phyloP scores from a whole-genome alignment of 2,888 invertebrate species.

The Ophonus ardosiacus region DNA sequence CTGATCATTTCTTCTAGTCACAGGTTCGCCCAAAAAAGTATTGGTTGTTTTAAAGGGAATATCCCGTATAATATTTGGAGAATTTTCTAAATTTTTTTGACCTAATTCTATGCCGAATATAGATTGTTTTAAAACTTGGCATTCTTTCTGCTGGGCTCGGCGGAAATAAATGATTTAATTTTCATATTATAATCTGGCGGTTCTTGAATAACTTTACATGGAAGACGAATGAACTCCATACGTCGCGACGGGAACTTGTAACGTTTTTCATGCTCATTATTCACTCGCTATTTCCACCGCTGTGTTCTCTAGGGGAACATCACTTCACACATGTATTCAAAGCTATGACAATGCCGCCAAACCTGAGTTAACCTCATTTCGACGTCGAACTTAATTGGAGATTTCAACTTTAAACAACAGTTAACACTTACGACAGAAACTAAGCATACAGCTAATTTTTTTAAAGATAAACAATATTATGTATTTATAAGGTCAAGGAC shows the following conservation, averaged over 20 bases:
- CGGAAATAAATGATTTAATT: background rate
- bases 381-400: background rate
- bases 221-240: conserved; percentile 4
- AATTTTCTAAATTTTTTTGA: too few species aligned
- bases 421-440: background rate
- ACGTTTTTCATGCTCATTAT: conserved; percentile 38
- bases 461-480: too few species aligned
- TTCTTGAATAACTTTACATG: background rate
- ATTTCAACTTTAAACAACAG: background rate
- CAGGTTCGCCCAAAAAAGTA: too few species aligned
- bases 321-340: background rate
- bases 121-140: too few species aligned
- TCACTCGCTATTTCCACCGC: background rate
- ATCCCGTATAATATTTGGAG: too few species aligned
- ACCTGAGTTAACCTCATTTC: background rate
- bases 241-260: conserved; percentile 11
- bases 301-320: background rate
- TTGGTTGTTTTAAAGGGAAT: too few species aligned
- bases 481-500: too few species aligned
- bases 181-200: background rate
- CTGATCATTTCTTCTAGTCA: too few species aligned
- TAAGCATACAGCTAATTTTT: too few species aligned
- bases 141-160: background rate
- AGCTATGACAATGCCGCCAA: background rate
- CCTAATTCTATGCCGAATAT: too few species aligned